Evolutionary conservation across 2,888 invertebrate genomes (phyloP), one percentile per base, ranked within the genome.

Genomic region (Drosophila lacicola): DNA sequence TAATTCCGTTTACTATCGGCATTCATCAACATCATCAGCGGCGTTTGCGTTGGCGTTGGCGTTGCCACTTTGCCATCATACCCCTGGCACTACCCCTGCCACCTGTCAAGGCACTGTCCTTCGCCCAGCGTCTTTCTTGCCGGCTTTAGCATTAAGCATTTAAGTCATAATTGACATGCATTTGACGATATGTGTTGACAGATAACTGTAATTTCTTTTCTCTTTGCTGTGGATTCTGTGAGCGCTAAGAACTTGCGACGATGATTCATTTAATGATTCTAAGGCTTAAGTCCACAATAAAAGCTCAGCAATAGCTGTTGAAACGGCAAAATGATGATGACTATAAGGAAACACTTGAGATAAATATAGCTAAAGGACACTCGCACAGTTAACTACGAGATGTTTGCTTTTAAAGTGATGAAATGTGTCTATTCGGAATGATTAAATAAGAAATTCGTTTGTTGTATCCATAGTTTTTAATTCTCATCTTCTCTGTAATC

Each of bases 1-100:
- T 83, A 89, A 89, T 83, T 89, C 88, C 83, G 89, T 87, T 83
- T 83, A 83, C 83, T 83, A 83, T 83, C 83, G 89, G 89, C 85
- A 89, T 83, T 87, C 83, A 83, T 83, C 83, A 83, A 84, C 89
- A 88, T 88, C 82, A 88, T 77, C 84, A 83, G 67, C 70, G 75
- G 75, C 73, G 64, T 58, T 60, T 55, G 54, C 65, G 74, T 56
- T 54, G 39, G 49, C 61, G 74, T 73, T 61, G 61, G 69, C 70
- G 80, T 76, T 75, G 75, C 63, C 78, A 78, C 78, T 80, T 78
- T 66, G 57, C 74, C 87, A 50, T 42, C 62, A 6, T 25, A 21
- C 45, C 51, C 42, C 42, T 21, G 25, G 41, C 19, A 36, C 44
- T 34, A 17, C 33, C 19, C 34, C 47, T 25, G 19, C 46, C 56